Base-by-base conservation (phyloP, 2,888 invertebrate species). In the Hoplodrina ambigua region DNA sequence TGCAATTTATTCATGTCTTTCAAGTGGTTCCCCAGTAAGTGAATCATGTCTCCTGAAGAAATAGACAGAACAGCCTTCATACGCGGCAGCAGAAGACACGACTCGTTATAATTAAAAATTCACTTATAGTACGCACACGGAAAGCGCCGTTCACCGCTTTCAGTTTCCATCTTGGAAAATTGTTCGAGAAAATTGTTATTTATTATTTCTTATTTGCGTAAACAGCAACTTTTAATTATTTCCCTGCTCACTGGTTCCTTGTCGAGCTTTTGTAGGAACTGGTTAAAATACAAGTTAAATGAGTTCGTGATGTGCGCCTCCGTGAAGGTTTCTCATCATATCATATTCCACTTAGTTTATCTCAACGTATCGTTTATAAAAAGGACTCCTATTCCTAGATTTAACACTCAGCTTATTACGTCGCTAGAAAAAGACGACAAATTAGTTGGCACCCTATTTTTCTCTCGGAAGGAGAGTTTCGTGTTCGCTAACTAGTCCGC, bases 401-500 rank as follows among this genome's bases (percentile, higher is more conserved):
- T 55, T 30, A 25, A 50, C 53, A 52, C 52, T 15, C n/a, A 66
- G 15, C 44, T n/a, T 33, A 52, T 62, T 55, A 72, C 10, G 56
- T n/a, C 41, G 61, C 56, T 33, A 49, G 46, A 52, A 74, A 65
- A 69, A 59, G 57, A 46, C 75, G 81, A 74, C 73, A 78, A 72
- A 55, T 61, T 60, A 63, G 61, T 69, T 50, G 37, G 37, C 11
- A 33, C 19, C 53, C 41, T 11, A 44, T 63, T 56, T 70, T 66
- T 65, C 55, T 25, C 49, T 59, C 17, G 56, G 13, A 50, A 67
- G 63, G 60, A 46, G 52, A 57, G 55, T 17, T 50, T 56, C 37
- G 33, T 52, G 56, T 60, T 64, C 37, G 53, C 64, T 65, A 78
- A 81, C 78, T 68, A 77, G 60, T 64, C 15, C 17, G 49, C 20